Base-by-base conservation (phyloP, 2,113 vertebrate genomes). In the Mormoops blainvillei region DNA sequence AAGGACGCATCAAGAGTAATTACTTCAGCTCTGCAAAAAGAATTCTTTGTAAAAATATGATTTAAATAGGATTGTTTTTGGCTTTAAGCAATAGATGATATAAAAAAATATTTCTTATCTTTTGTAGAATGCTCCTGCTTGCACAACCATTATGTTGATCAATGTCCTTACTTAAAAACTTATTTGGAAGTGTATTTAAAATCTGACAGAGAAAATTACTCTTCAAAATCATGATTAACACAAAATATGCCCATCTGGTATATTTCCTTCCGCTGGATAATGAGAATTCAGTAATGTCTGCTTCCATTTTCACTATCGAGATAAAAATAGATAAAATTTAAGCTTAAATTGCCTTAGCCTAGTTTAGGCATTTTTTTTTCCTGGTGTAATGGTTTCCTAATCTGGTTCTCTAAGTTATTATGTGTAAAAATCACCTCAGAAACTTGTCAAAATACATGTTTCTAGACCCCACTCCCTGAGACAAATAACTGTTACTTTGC, bases 161-260 rank as follows among this genome's bases (percentile, higher is more conserved):
- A 95, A 71, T 96, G 78, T 87, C 33, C 48, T 95, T 92, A 84
- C 26, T 94, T 90, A 73, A 89, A 96, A 83, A 81, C 38, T 74
- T 92, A 84, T 68, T 83, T 96, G 41, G 87, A 96, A 84, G 38
- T 4, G 0, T 92, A 84, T 70, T 94, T 92, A 92, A 96, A 82
- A 80, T 70, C 5, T 95, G 45, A 87, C 36, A 58, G 41, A 54
- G 56, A 87, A 94, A 92, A 95, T 88, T 90, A 43, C 18, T 54
- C 68, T 94, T 97, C 45, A 93, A 16, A 94, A 80, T 89, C 76
- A 76, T 92, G 89, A 38, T 26, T 93, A 54, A 63, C 38, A 92
- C 22, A 89, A 87, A 89, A 83, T 68, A 70, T 38, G 54, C 67
- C 41, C 58, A 19, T 83, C 41, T 83, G 22, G 28, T 50, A 3